Percentiles rank a stretch among this genome's conserved stretches.
These are phyloP conservation scores for Chiloscyllium plagiosum DNA, from an alignment of 2,113 vertebrate species.

Conservation along the genomic window DNA sequence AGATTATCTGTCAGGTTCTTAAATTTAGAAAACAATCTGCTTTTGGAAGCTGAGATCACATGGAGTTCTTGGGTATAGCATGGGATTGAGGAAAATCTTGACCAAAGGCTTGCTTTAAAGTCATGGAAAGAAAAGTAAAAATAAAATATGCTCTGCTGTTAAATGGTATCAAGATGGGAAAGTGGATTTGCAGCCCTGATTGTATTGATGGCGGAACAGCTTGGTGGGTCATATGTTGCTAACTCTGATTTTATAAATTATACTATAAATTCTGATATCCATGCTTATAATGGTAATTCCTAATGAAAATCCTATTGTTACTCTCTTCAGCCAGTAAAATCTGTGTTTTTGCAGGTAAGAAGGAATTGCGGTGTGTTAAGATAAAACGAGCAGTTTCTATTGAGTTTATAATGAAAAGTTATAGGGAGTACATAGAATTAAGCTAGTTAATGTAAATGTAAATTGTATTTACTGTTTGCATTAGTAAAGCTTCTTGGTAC, in stretches of 20 bases:
- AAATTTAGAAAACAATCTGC: not conserved
- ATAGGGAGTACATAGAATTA: not conserved
- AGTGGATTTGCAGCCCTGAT: no score
- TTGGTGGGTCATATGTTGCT: not conserved
- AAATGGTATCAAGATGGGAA: no score
- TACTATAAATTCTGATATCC: not conserved
- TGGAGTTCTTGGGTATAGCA: not conserved
- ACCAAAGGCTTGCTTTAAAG: not conserved
- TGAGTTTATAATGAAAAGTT: not conserved
- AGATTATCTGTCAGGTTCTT: not conserved
- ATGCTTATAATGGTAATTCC: not conserved
- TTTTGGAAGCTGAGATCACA: not conserved
- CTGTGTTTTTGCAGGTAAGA: not conserved
- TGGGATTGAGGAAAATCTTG: not conserved
- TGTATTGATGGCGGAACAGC: no score
- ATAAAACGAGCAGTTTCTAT: not conserved
- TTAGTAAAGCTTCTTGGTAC: not conserved
- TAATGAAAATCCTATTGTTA: not conserved
- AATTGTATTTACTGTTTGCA: not conserved
- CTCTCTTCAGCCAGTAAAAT: not conserved
- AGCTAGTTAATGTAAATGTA: not conserved
- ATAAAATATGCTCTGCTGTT: no score
- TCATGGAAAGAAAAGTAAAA: no score
- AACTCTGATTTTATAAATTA: not conserved
- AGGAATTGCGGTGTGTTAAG: not conserved